phyloP scores from a whole-genome alignment of 1,140 invertebrate species.

The Rhyacophila brunnea region DNA sequence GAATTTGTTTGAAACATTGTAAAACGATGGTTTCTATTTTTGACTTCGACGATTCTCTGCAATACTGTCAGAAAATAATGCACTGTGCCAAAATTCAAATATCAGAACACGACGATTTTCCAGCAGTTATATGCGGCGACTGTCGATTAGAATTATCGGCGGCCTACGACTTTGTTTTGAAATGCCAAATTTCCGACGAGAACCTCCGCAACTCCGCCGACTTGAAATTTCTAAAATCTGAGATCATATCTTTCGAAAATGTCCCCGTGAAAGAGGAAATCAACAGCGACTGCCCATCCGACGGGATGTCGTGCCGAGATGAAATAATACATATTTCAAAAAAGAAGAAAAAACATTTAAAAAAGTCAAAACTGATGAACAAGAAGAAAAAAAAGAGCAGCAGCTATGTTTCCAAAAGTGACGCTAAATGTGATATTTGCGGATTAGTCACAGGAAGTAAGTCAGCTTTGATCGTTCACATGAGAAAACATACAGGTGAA shows the following conservation, averaged over 20 bases:
- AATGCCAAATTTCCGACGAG: conserved; percentile 44
- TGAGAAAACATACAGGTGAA: conserved; percentile 54
- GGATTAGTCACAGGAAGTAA: conserved; percentile 10
- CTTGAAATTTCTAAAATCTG: conserved; percentile 10
- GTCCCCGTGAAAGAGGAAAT: not conserved
- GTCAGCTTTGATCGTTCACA: conserved; percentile 57
- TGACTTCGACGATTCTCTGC: conserved; percentile 38
- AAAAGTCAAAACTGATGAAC: not conserved
- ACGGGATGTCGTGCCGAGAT: not conserved
- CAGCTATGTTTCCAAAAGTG: conserved; percentile 15
- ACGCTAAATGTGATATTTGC: conserved; percentile 38
- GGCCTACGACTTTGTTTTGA: conserved; percentile 41
- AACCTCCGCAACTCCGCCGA: conserved; percentile 29
- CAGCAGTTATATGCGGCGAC: conserved; percentile 36
- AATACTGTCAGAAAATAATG: conserved; percentile 40
- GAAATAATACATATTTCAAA: not conserved
- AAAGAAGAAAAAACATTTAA: not conserved
- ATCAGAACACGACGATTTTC: conserved; percentile 38
- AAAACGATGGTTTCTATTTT: conserved; percentile 41
- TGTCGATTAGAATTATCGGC: conserved; percentile 38
- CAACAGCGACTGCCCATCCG: not conserved
- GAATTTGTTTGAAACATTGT: conserved; percentile 41
- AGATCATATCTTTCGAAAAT: no score
- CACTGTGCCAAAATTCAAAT: conserved; percentile 42
- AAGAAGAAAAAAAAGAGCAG: no score